Evolutionary conservation across 2,888 invertebrate genomes (phyloP).

Genomic region (Agrenia bidenticulata): DNA sequence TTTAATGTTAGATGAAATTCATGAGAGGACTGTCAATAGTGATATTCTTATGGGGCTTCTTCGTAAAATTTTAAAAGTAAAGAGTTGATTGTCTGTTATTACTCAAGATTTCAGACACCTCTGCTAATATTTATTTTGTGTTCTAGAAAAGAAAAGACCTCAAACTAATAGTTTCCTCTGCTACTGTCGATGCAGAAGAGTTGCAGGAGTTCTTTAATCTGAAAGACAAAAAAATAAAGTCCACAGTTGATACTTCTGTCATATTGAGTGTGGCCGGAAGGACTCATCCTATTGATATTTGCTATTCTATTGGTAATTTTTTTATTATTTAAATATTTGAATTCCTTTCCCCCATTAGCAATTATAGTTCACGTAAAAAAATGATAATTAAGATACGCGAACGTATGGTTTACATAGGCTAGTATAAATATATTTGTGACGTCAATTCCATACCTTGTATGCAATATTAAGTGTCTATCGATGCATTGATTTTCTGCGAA

Average conservation of each 20-base stretch:
- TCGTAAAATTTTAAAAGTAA: conserved; percentile 81
- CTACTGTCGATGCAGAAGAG: conserved; percentile 91
- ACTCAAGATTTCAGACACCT: neutral
- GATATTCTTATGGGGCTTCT: conserved; percentile 91
- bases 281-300: conserved; percentile 81
- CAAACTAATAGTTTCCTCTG: conserved; percentile 86
- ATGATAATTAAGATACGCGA: no score
- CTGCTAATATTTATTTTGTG: neutral
- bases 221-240: conserved; percentile 55
- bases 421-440: no score
- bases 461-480: no score
- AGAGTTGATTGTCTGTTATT: conserved; percentile 14
- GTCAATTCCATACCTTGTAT: no score
- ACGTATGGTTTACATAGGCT: no score
- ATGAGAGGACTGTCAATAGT: conserved; percentile 88
- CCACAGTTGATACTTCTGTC: conserved; percentile 66
- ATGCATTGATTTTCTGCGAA: no score
- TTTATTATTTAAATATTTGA: no score
- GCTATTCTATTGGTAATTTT: conserved; percentile 63
- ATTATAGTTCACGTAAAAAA: no score
- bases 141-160: conserved; percentile 74
- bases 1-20: conserved; percentile 91
- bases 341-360: no score
- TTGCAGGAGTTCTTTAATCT: conserved; percentile 75
- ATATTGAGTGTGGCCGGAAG: conserved; percentile 87